Base-by-base conservation (phyloP, 2,797 vertebrate genomes). In the Peromyscus eremicus region DNA sequence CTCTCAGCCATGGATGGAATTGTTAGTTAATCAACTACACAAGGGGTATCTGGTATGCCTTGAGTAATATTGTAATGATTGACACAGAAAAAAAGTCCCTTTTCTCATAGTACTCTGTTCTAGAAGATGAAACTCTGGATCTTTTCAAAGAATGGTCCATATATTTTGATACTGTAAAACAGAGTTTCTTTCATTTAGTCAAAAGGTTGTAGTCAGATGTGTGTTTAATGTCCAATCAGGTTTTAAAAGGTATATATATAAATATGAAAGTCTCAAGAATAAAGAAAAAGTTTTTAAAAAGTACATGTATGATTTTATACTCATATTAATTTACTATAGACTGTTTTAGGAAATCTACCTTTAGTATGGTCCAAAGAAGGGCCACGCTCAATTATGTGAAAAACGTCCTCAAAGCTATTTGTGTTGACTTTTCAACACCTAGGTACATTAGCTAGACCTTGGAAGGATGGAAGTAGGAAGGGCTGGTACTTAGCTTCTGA, bases 61-160 rank as follows among this genome's bases (percentile, higher is more conserved):
- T 40, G 43, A 80, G 49, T 14, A 90, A 3, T 57, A 10, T 46
- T 92, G 2, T 32, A 81, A 1, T 46, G 29, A 34, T 13, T 70
- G 55, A 71, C 68, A 71, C 4, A 37, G 75, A 6, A 37, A 89
- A 14, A 70, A 86, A 81, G 21, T 23, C 4, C 2, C 0, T 92
- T 81, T 80, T 23, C 3, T 89, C 23, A 4, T 70, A 10, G 46
- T 76, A 27, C 21, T 77, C 12, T 17, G 5, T 86, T 55, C 23
- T 68, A 43, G 55, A 92, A 83, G 25, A 80, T 88, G 29, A 92
- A 93, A 92, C 62, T 82, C n/a, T 66, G 34, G 71, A 93, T 14
- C 16, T 85, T 97, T 96, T 66, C 19, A 52, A 94, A 89, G 12
- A 82, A 64, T 64, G 32, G 6, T n/a, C 57, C 5, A 55, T 52